Base-by-base conservation (phyloP, 2,888 invertebrate genomes). In the Mesochorus sp. region DNA sequence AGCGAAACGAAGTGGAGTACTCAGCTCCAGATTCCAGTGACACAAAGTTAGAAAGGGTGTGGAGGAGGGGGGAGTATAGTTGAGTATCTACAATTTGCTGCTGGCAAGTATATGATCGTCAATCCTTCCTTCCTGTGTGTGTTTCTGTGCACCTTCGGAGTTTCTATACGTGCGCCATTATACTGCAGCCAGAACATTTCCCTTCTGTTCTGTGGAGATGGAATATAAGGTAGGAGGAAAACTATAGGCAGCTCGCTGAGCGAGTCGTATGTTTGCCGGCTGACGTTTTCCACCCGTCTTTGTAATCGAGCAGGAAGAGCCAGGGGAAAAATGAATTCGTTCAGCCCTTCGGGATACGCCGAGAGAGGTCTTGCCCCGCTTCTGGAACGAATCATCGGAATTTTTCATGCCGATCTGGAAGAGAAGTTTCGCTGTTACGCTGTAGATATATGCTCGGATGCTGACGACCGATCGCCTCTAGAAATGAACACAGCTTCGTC, bases 351-450 rank as follows among this genome's bases (percentile, higher is more conserved):
- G 66, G 39, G 55, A 70, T 72, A 17, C 26, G 34, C 8, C 24
- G 28, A 53, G 53, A 44, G 39, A 21, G 42, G 31, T 68, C 24
- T 57, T 55, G n/a, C 42, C 57, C 61, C 34, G 51, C 49, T 70
- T 76, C 79, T 81, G 80, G 76, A 82, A 82, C 82, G 81, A 82
- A 82, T 82, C 70, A 80, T 44, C 55, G 68, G 68, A 79, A 82
- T 82, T 82, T 82, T 82, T 82, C 82, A 82, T 71, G 79, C 66
- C 71, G 78, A 79, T 71, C 75, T 78, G 77, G 53, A 49, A 68
- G 66, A 62, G 34, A 64, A 75, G 67, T 71, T 53, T 49, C 64
- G n/a, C 28, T 12, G 44, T 21, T 39, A 24, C 17, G 59, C 14
- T 42, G 8, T 59, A 39, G 24, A 39, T 42, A 51, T 28, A n/a